Evolutionary conservation across 2,797 vertebrate genomes (phyloP), one percentile per base, ranked within the genome.

Genomic region (Ispidina lecontei): DNA sequence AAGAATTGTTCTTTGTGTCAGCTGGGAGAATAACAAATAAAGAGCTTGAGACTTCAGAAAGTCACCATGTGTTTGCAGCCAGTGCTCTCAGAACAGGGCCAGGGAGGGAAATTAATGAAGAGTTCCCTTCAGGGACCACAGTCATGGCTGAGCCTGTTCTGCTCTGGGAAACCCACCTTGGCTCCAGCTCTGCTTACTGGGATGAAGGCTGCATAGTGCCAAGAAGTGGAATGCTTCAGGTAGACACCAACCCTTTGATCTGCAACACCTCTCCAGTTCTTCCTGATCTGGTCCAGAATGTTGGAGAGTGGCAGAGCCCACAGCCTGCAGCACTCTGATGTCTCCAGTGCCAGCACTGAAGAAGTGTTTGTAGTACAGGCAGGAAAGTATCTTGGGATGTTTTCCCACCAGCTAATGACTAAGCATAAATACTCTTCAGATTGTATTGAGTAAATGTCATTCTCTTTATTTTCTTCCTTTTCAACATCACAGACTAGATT

Each of bases 391-490:
- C 51, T 52, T 90, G 69, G 55, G 19, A 5, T 44, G 46, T 37
- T 91, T 70, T 89, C 95, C 56, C 67, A 60, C 15, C 39, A 55
- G 35, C 60, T 90, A 75, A 67, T 72, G 64, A 87, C 63, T 85
- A 87, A 76, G 33, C 60, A 74, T 71, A 89, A 86, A 90, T 89
- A 68, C 35, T 41, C 37, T 67, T 94, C 67, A n/a, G 5, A 14
- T 26, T 87, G 22, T 60, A 56, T 70, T 37, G 54, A 74, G 58
- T 81, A 84, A 93, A 90, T 58, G 20, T 39, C 1, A 54, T 80
- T 72, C 10, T 72, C 25, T 89, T 88, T 78, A 52, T 85, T 94
- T 74, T 80, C 46, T 65, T 82, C 29, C 33, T 80, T 70, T 93
- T 88, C 15, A 55, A 56, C 84, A 62, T 60, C 54, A 71, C 28